Base-by-base conservation (phyloP, 2,888 invertebrate species). In the Ctena decussata region DNA sequence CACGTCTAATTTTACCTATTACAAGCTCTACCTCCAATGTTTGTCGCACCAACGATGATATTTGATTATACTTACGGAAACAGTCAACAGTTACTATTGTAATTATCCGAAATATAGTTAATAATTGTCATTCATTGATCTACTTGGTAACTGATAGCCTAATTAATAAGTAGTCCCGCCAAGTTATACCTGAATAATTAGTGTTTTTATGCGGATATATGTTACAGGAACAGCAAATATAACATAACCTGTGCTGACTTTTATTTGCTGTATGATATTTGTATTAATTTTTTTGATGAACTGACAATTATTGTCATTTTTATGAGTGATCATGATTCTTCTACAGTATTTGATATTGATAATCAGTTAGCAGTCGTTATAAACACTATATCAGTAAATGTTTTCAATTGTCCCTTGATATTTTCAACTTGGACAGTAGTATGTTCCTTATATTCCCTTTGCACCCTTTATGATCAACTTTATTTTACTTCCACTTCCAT, bases 41-140 rank as follows among this genome's bases (percentile, higher is more conserved):
- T 65, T 35, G 35, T 21, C 12, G 65, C 35, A 65, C 32, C 32
- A 65, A 65, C 35, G 1, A 32, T n/a, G 1, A 65, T n/a, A n/a
- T n/a, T 53, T n/a, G 21, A 11, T 53, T 18, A 53, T 60, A 35
- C 35, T 65, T 65, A 18, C 65, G 3, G 3, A 32, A 65, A 65
- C 1, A 11, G 21, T 35, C 3, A 12, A 35, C 18, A 11, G 21
- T 32, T 65, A 65, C 11, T 65, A 35, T 65, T 65, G 35, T 65
- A 65, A 65, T 65, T 65, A 65, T 32, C 65, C 65, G 8, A 18
- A 65, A 65, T 65, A 65, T 35, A 35, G 32, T 65, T 35, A 35
- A 65, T 65, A 32, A 65, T 65, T 65, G 65, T 65, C 65, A 65
- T 65, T 65, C 35, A 65, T 35, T 65, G 65, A 65, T 32, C 65